Evolutionary conservation across 1,140 invertebrate genomes (phyloP).

Genomic region (Sesamia nonagrioides): DNA sequence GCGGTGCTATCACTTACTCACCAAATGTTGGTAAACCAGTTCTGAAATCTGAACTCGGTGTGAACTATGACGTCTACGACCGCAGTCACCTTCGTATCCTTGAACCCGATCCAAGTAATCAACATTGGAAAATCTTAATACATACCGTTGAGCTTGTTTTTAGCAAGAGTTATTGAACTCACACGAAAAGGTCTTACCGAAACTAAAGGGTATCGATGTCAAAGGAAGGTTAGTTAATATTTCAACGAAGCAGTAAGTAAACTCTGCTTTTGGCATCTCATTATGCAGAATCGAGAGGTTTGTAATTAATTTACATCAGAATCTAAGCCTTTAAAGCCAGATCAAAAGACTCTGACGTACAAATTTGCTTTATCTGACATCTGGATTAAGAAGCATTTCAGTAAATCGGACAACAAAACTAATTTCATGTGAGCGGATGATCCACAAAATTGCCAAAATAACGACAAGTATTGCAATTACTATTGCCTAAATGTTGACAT

Average conservation of each 20-base stretch:
- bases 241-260: conserved; percentile 15
- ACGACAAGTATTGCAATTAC: too few relatives aligned
- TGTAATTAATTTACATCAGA: background rate
- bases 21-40: conserved; percentile 18
- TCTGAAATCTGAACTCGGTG: conserved; percentile 12
- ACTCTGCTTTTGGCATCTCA: conserved; percentile 7
- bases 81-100: conserved; percentile 36
- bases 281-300: conserved; percentile 4
- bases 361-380: too few relatives aligned
- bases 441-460: too few relatives aligned
- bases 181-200: background rate
- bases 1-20: conserved; percentile 1
- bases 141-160: conserved; percentile 25
- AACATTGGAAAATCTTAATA: conserved; percentile 39
- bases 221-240: conserved; percentile 30
- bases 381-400: too few relatives aligned
- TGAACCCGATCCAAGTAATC: conserved; percentile 33
- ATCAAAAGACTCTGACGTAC: too few relatives aligned
- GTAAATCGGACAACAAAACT: too few relatives aligned
- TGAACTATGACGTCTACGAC: conserved; percentile 16
- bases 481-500: too few relatives aligned
- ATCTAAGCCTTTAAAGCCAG: background rate
- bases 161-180: background rate
- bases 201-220: conserved; percentile 39
- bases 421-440: too few relatives aligned